Base-by-base conservation (phyloP, 1,140 invertebrate species). In the Drosophila guanche region DNA sequence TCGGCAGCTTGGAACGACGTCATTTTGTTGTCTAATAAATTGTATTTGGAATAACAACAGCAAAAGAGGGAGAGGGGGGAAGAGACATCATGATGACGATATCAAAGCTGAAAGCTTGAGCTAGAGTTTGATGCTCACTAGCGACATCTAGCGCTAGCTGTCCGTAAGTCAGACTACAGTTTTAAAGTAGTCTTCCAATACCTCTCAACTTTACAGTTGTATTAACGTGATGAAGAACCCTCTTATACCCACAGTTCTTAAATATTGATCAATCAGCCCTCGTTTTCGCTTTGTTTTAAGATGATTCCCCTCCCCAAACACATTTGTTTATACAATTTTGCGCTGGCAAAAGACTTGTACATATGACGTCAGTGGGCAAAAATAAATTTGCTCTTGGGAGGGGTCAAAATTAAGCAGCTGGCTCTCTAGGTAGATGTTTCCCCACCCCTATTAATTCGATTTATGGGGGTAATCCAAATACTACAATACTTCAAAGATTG, bases 311-410 rank as follows among this genome's bases (percentile, higher is more conserved):
- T 25, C 45, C 42, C 57, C 42, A 59, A 29, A 57, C 62, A 66
- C 46, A 37, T 73, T 61, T 79, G 57, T 62, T 68, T 54, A 72
- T 52, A 76, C 45, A 57, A 69, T 54, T 57, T 58, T 54, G 25
- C 50, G 22, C 14, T 54, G 43, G 27, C 43, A 47, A 45, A 47
- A 27, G 27, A 25, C 37, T 37, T 12, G 33, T 37, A 45, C 57
- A 42, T 29, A 25, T 83, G 70, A 83, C 79, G 79, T 85, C 65
- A 83, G 65, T 46, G 43, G 57, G 16, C 29, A 41, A 79, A 76
- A 60, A 70, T 58, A 51, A 29, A 66, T 83, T 58, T 68, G 60
- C 66, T 76, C 50, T 80, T 80, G 67, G n/a, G 37, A 43, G 58
- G 53, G 61, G 61, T 81, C 78, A 67, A 43, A 69, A 48, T 23